Percentiles rank a stretch among this genome's conserved stretches.
phyloP scores from a whole-genome alignment of 2,888 invertebrate species.

The Lutraria lutraria region DNA sequence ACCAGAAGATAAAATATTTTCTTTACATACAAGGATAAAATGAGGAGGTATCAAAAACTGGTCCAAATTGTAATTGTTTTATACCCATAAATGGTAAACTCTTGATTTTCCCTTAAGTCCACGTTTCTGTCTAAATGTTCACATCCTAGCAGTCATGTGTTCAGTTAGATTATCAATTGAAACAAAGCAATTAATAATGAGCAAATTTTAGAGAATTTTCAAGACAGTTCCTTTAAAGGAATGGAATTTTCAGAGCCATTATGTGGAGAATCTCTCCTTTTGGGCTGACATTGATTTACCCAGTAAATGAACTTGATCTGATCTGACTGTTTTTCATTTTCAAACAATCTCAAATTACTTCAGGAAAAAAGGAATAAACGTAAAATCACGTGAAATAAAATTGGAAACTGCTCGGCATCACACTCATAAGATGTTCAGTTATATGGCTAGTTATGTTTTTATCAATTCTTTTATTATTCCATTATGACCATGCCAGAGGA shows the following conservation, averaged over 20 bases:
- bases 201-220: neutral
- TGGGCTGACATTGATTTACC: neutral
- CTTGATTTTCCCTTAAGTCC: too few species aligned
- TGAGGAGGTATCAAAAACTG: too few species aligned
- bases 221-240: conserved; percentile 1
- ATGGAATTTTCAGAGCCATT: neutral
- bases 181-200: neutral
- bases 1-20: too few species aligned
- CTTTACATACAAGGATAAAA: too few species aligned
- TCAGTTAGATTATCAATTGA: neutral
- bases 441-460: neutral
- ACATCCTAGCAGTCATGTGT: too few species aligned
- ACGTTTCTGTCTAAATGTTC: too few species aligned
- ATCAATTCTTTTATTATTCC: conserved; percentile 6
- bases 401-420: neutral
- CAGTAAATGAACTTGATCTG: conserved; percentile 21
- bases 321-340: neutral
- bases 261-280: neutral
- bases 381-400: conserved; percentile 8
- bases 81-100: too few species aligned
- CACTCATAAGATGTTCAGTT: neutral
- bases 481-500: neutral
- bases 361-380: neutral
- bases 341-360: neutral
- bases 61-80: too few species aligned